phyloP scores from a whole-genome alignment of 2,113 vertebrate species.

The Menura novaehollandiae region DNA sequence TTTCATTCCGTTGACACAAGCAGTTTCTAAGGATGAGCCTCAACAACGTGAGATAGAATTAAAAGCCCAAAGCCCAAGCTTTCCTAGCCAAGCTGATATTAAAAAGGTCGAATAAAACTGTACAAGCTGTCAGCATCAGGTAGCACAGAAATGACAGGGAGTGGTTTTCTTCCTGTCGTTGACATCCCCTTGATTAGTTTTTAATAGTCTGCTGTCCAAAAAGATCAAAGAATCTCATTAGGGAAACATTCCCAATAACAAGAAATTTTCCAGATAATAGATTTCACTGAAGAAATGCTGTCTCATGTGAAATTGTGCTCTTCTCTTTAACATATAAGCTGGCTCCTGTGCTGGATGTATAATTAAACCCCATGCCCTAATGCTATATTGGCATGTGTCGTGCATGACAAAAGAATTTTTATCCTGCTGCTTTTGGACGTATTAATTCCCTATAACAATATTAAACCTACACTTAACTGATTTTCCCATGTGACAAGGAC shows the following conservation, averaged over 20 bases:
- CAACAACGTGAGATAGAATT: background rate
- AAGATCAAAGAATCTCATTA: constrained; percentile 35
- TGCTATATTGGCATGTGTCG: background rate
- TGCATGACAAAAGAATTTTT: background rate
- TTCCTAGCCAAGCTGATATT: background rate
- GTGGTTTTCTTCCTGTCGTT: background rate
- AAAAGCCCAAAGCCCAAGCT: background rate
- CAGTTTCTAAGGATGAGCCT: background rate
- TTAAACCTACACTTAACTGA: constrained; percentile 2
- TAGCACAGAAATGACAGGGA: background rate
- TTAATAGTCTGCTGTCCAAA: constrained; percentile 5
- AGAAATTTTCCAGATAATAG: background rate
- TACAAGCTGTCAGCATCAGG: background rate
- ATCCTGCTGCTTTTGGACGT: background rate
- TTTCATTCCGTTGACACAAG: background rate
- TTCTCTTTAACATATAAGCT: background rate
- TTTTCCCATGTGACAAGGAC: background rate
- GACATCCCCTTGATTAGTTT: background rate
- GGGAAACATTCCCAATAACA: background rate
- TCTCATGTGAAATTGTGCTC: constrained; percentile 6
- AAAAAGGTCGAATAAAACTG: background rate
- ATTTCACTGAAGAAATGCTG: constrained; percentile 4
- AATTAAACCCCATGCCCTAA: background rate
- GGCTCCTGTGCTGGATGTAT: background rate
- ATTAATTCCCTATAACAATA: background rate